Conservation (phyloP, 2,797 vertebrate genomes). For the Kryptolebias ocellatus region DNA sequence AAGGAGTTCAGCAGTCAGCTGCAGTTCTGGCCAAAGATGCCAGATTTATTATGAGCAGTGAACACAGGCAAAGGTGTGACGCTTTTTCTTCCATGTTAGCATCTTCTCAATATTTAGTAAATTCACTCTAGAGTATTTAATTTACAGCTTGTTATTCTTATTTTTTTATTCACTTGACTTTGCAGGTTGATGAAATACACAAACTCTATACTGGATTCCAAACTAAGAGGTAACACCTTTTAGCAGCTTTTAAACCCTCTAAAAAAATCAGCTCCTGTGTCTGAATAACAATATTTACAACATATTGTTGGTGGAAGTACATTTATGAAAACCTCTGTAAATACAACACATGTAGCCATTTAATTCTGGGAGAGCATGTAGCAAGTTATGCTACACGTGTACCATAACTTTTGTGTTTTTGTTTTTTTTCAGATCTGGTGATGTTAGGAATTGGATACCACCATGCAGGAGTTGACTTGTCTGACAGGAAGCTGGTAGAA, state of each 20-base stretch:
- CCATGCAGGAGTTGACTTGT: conserved; percentile 92
- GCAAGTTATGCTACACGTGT: not conserved
- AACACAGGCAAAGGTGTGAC: conserved; percentile 91
- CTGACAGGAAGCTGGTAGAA: conserved; percentile 93
- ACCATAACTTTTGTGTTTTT: conserved; percentile 14
- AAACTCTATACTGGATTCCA: conserved; percentile 89
- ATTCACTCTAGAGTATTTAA: not conserved
- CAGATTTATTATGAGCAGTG: conserved; percentile 88
- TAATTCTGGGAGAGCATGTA: not conserved
- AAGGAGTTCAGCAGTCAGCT: conserved; percentile 95
- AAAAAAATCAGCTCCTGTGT: not conserved
- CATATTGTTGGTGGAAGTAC: too few relatives aligned
- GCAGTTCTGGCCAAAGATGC: conserved; percentile 92
- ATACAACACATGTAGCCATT: not conserved
- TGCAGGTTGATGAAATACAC: conserved; percentile 88
- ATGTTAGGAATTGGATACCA: conserved; percentile 91
- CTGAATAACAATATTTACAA: too few relatives aligned
- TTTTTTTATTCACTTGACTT: not conserved
- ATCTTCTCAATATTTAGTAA: not conserved
- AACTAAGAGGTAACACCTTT: conserved; percentile 87
- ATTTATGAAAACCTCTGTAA: too few relatives aligned
- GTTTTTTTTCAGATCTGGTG: conserved; percentile 75
- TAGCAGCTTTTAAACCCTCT: not conserved
- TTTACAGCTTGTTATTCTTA: not conserved
- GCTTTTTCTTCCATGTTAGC: not conserved